Evolutionary conservation across 23 tunicate genomes (phyloP).

Genomic region (Oikopleura vanhoeffeni): DNA sequence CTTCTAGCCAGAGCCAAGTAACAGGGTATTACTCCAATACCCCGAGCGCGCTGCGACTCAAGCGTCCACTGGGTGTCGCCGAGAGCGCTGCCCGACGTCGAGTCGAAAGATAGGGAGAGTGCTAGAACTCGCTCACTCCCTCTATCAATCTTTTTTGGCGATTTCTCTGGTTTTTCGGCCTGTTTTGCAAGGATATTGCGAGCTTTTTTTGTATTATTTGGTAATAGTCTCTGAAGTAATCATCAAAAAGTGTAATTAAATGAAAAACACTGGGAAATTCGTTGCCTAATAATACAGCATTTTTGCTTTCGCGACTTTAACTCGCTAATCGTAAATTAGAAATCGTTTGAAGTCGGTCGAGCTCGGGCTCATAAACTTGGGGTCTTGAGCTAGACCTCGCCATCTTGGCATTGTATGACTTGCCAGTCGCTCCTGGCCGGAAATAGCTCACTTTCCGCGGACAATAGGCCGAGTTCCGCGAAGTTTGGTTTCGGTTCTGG

Average conservation of each 20-base stretch:
- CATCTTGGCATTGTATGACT: too few species aligned
- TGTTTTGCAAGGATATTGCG: neutral
- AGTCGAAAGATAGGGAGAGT: neutral
- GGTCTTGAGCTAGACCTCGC: too few species aligned
- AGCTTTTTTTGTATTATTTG: too few species aligned
- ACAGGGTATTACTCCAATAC: conserved; percentile 8
- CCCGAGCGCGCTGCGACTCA: neutral
- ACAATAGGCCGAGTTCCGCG: too few species aligned
- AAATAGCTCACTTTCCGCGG: too few species aligned
- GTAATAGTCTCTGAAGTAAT: too few species aligned
- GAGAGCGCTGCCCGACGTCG: neutral
- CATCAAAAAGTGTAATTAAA: too few species aligned
- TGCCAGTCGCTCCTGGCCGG: too few species aligned
- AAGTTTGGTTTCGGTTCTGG: too few species aligned
- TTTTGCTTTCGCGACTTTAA: neutral
- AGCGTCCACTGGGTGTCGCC: neutral
- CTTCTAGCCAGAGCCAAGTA: neutral
- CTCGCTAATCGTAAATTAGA: neutral
- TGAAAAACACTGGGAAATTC: too few species aligned
- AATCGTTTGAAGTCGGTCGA: neutral
- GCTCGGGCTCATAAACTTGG: too few species aligned
- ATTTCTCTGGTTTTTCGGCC: neutral
- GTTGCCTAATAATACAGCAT: neutral
- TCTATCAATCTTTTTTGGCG: neutral
- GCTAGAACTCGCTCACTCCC: neutral